Evolutionary conservation across 2,113 vertebrate genomes (phyloP), one percentile per base, ranked within the genome.

Genomic region (Corynorhinus townsendii): DNA sequence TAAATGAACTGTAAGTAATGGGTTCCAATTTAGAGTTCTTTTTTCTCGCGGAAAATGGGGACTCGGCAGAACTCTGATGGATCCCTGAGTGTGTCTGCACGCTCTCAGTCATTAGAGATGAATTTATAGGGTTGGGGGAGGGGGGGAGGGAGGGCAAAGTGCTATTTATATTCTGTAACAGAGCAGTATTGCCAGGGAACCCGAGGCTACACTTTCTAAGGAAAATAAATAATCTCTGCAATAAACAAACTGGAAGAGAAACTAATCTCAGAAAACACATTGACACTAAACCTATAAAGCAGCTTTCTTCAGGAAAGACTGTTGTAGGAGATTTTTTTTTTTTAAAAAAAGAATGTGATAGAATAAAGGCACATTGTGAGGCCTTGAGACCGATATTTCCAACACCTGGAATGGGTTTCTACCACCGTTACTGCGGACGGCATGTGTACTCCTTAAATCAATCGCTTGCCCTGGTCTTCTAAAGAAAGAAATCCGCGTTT

Each of bases 1-100:
- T 95, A 97, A 94, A 86, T 97, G 93, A 94, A 88, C 47, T 92
- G 20, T 85, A 95, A 93, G 81, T 88, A 97, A 97, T 93, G 93
- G 45, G 9, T 19, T 92, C 73, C 35, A 71, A 95, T 90, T 93
- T 95, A 30, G 45, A 92, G 47, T 88, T 77, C 20, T 64, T 92
- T 93, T 96, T 94, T 95, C 75, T 90, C 82, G 28, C 20, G 66
- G 35, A 97, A 94, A 71, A 96, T 76, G 80, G 94, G 62, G 93
- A 77, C 12, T 2, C 64, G 22, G 69, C 56, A 91, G 80, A 72
- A 90, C 89, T 1, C 0, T 90, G 43, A 81, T 77, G 38, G 52
- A 62, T 66, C 35, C 93, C 79, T 76, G 30, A 95, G 66, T 59
- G 19, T 16, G 71, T 85, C 2, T 69, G 49, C 35, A 82, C 72